Conservation (phyloP, 2,113 vertebrate species). For the Dinomys branickii region DNA sequence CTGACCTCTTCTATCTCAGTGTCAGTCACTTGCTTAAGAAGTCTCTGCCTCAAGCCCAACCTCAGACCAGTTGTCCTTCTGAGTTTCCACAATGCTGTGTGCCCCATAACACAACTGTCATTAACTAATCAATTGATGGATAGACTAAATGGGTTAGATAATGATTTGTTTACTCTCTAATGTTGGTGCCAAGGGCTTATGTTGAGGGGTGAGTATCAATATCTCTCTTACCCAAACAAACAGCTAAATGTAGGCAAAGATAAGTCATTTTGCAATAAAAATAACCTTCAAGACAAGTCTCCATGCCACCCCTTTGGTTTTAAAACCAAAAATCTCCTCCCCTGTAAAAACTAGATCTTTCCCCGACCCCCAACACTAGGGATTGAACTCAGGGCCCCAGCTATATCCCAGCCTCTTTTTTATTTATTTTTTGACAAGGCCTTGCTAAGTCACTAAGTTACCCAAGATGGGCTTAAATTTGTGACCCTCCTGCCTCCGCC, state of each 20-base stretch:
- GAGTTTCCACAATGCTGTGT: not conserved
- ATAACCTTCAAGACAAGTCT: not conserved
- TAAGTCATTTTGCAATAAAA: not conserved
- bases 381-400: not conserved
- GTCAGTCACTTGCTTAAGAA: conserved; percentile 46
- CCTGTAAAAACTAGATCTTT: not conserved
- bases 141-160: conserved; percentile 13
- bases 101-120: conserved; percentile 6
- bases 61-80: not conserved
- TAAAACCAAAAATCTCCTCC: not conserved
- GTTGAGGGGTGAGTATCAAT: not conserved
- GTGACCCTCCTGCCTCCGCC: not conserved
- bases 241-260: not conserved
- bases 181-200: not conserved
- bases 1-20: not conserved
- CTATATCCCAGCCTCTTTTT: not conserved
- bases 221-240: conserved; percentile 32
- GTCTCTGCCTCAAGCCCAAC: not conserved
- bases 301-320: not conserved
- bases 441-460: not conserved
- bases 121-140: conserved; percentile 6
- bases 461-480: not conserved
- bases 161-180: conserved; percentile 26
- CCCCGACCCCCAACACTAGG: not conserved
- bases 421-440: not conserved